Percentiles rank a stretch among this genome's conserved stretches.
Evolutionary conservation across 2,888 invertebrate genomes (phyloP).

Genomic region (Pterostichus niger): DNA sequence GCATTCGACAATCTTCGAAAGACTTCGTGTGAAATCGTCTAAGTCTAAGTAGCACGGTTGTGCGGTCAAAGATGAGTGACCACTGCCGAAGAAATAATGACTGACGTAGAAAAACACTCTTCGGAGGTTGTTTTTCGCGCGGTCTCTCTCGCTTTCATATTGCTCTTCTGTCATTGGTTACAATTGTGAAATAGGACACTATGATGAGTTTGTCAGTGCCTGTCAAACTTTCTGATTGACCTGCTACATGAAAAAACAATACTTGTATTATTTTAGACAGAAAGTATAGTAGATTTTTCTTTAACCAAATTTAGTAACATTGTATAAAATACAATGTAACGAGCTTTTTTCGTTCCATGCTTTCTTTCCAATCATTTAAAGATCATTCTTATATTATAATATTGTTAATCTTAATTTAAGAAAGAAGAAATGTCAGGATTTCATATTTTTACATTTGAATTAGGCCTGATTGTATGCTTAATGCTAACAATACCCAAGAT

Average conservation of each 20-base stretch:
- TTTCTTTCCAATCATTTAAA: neutral
- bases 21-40: conserved; percentile 6
- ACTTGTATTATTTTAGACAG: conserved; percentile 2
- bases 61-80: conserved; percentile 61
- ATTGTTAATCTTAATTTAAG: too few relatives aligned
- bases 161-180: conserved; percentile 10
- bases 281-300: neutral
- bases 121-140: conserved; percentile 45
- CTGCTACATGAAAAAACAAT: conserved; percentile 3
- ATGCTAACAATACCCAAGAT: too few relatives aligned
- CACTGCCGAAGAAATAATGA: conserved; percentile 54
- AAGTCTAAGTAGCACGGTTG: conserved; percentile 30
- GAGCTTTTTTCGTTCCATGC: neutral
- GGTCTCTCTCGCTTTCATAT: conserved; percentile 3
- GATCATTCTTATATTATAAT: too few relatives aligned
- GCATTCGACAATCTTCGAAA: conserved; percentile 4
- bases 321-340: conserved; percentile 2
- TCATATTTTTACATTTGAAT: too few relatives aligned
- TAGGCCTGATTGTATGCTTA: too few relatives aligned
- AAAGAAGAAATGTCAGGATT: too few relatives aligned
- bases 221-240: conserved; percentile 51
- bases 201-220: conserved; percentile 37
- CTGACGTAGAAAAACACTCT: conserved; percentile 59
- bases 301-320: neutral
- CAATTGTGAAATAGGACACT: conserved; percentile 53